Evolutionary conservation across 2,113 vertebrate species (phyloP), one percentile per base, ranked within the genome.

Genomic region (Gymnocephalus cernua): DNA sequence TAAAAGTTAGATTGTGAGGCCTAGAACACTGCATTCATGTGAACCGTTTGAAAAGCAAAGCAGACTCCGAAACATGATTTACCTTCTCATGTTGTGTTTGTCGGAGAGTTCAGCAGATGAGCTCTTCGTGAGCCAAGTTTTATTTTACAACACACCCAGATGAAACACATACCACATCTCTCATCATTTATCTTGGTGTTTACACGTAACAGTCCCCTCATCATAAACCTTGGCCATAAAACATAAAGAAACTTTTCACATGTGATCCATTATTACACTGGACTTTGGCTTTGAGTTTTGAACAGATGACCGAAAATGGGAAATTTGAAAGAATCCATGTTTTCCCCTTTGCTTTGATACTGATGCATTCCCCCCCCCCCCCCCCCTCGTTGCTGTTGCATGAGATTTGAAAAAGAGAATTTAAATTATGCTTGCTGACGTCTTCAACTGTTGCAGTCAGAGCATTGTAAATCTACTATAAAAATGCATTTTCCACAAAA

Each of bases 171-270:
- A 86, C 86, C 86, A 77, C 79, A 16, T 41, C 69, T 65, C 35
- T 71, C 76, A 16, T 53, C 77, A 82, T 80, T 90, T 89, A 85
- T 93, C 86, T 73, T 53, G 4, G 53, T 91, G 85, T 91, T 93
- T 91, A 90, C 84, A 85, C 83, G 50, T 68, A 83, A 71, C 51
- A n/a, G 62, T 64, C 57, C 50, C 63, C 81, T 85, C 73, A 88
- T 87, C 83, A 80, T 89, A 89, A 91, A 91, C 86, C 58, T 57
- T 79, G 65, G 66, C 77, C 61, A 35, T 75, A 69, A 82, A 83
- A 77, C 72, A 84, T 72, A 67, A 83, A 77, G 62, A 77, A 79
- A 85, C 70, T 45, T 51, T 48, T 82, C 64, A 83, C 69, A 38
- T 78, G 82, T 32, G 58, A 91, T 90, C 73, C 47, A 85, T 93